These are phyloP conservation scores for Lipotes vexillifer DNA, from an alignment of 2,113 vertebrate genomes.

Conservation along the genomic window DNA sequence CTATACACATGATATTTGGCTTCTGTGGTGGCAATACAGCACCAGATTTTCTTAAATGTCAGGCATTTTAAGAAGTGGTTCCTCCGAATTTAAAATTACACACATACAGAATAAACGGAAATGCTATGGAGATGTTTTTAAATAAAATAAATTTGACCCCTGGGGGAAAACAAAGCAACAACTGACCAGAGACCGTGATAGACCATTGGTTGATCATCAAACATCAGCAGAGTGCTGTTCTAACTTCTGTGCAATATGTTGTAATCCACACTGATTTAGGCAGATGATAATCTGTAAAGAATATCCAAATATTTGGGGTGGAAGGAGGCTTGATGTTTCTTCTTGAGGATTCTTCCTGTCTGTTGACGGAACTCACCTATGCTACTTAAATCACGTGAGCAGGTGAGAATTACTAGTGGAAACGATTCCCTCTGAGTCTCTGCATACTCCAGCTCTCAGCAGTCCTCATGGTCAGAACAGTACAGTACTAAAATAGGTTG, in stretches of 20 bases:
- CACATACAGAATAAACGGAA: slow-evolving; percentile 32
- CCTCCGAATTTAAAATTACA: slow-evolving; percentile 49
- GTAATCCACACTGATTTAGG: background rate
- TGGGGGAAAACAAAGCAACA: background rate
- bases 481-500: background rate
- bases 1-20: slow-evolving; percentile 48
- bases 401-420: background rate
- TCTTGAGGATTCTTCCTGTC: background rate
- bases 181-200: background rate
- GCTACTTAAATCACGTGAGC: background rate
- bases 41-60: slow-evolving; percentile 70
- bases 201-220: background rate
- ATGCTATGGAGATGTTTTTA: slow-evolving; percentile 6
- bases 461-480: background rate
- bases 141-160: slow-evolving; percentile 41
- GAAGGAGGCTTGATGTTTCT: background rate
- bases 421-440: background rate
- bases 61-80: slow-evolving; percentile 59
- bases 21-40: background rate
- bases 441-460: background rate
- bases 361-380: background rate
- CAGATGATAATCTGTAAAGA: background rate
- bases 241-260: background rate
- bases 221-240: background rate
- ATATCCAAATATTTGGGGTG: background rate